Evolutionary conservation across 2,113 vertebrate species (phyloP).

Genomic region (Proterorhinus semilunaris): DNA sequence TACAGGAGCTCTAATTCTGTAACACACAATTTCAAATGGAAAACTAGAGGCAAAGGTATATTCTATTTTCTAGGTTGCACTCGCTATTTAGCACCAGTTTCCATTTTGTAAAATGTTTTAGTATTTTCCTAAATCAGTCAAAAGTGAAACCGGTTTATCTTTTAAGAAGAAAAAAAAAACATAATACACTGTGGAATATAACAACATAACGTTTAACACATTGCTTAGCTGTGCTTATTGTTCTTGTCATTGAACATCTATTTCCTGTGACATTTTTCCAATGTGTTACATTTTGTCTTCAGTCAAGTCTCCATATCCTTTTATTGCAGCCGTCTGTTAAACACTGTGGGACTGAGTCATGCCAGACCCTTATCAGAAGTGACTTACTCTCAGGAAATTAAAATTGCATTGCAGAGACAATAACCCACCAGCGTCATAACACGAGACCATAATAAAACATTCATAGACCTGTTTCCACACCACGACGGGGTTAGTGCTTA

Average conservation of each 20-base stretch:
- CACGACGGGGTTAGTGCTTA: not conserved
- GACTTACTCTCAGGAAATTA: slow-evolving; percentile 12
- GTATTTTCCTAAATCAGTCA: too few species aligned
- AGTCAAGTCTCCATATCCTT: slow-evolving; percentile 9
- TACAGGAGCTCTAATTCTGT: too few species aligned
- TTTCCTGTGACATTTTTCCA: not conserved
- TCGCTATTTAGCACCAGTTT: too few species aligned
- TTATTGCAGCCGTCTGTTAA: slow-evolving; percentile 15
- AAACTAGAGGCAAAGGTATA: too few species aligned
- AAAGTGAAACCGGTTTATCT: too few species aligned
- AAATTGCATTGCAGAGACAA: slow-evolving; percentile 8
- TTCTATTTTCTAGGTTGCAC: too few species aligned
- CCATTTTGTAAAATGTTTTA: too few species aligned
- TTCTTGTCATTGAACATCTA: not conserved
- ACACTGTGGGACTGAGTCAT: not conserved
- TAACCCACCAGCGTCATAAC: not conserved
- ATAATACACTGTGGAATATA: too few species aligned
- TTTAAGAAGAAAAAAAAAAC: too few species aligned
- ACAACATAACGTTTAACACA: too few species aligned
- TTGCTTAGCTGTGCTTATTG: too few species aligned
- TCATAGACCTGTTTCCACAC: not conserved
- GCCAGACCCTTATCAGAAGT: not conserved
- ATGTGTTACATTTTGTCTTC: not conserved
- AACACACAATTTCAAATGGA: too few species aligned
- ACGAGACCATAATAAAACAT: not conserved